These are phyloP conservation scores for Agrotis segetum DNA, from an alignment of 2,888 invertebrate species.

Conservation along the genomic window DNA sequence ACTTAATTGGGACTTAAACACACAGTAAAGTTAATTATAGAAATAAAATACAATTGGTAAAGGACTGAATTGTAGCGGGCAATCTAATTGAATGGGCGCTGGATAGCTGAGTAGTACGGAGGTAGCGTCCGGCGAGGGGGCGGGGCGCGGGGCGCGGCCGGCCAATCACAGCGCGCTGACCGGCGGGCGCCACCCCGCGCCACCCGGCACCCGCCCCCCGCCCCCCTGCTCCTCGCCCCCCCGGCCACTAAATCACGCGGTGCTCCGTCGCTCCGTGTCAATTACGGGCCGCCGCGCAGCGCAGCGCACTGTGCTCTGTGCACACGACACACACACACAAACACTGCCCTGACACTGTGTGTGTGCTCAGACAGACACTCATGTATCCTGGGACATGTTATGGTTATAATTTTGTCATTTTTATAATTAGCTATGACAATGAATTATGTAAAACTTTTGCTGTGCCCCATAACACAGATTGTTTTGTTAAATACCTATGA, in stretches of 20 bases:
- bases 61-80: not conserved
- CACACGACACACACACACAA: too few species aligned
- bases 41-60: slow-evolving; percentile 1
- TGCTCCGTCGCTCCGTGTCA: slow-evolving; percentile 65
- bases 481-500: too few species aligned
- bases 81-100: slow-evolving; percentile 23
- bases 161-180: slow-evolving; percentile 59
- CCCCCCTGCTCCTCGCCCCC: slow-evolving; percentile 59
- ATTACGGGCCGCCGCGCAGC: slow-evolving; percentile 57
- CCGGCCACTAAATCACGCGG: slow-evolving; percentile 66
- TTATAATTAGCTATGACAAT: not conserved
- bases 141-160: slow-evolving; percentile 24
- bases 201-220: slow-evolving; percentile 60
- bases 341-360: not conserved
- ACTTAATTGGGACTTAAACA: not conserved
- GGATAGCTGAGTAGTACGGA: slow-evolving; percentile 15
- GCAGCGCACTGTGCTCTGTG: slow-evolving; percentile 4
- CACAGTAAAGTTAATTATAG: not conserved
- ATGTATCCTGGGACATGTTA: slow-evolving; percentile 8
- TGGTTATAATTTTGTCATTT: slow-evolving; percentile 2
- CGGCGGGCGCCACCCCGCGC: slow-evolving; percentile 65
- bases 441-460: too few species aligned
- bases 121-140: slow-evolving; percentile 33
- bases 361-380: slow-evolving; percentile 1
- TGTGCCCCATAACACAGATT: not conserved